These are phyloP conservation scores for Drosophila tristis DNA, from an alignment of 1,140 invertebrate species.

Conservation along the genomic window DNA sequence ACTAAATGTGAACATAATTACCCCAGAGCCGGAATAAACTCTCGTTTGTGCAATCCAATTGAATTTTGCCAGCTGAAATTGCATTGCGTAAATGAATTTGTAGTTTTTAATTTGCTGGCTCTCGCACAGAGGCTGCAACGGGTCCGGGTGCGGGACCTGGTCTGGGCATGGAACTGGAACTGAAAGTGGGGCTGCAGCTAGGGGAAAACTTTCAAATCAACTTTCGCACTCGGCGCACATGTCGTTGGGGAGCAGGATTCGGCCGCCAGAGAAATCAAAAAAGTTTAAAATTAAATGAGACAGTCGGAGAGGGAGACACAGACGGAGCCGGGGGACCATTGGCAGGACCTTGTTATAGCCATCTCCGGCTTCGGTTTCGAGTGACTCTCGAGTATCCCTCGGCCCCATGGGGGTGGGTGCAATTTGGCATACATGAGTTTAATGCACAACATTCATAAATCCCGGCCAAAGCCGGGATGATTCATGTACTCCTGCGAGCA, in stretches of 20 bases:
- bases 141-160: no score
- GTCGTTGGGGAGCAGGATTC: conserved; percentile 34
- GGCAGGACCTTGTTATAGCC: conserved; percentile 26
- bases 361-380: neutral
- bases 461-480: conserved; percentile 38
- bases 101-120: conserved; percentile 65
- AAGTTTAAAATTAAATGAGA: conserved; percentile 74
- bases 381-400: conserved; percentile 45
- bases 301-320: conserved; percentile 4
- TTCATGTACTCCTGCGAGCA: conserved; percentile 41
- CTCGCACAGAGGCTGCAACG: no score
- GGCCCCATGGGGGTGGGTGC: conserved; percentile 33
- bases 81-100: conserved; percentile 73
- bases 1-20: conserved; percentile 69
- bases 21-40: conserved; percentile 48
- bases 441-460: conserved; percentile 54
- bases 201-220: conserved; percentile 70
- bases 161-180: no score
- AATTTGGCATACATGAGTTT: conserved; percentile 69
- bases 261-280: conserved; percentile 74
- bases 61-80: conserved; percentile 68
- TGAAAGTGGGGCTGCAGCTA: conserved; percentile 1
- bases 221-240: conserved; percentile 54
- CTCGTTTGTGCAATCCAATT: conserved; percentile 62
- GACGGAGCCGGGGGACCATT: conserved; percentile 15